Conservation (phyloP, 2,797 vertebrate genomes). For the Antrozous pallidus region DNA sequence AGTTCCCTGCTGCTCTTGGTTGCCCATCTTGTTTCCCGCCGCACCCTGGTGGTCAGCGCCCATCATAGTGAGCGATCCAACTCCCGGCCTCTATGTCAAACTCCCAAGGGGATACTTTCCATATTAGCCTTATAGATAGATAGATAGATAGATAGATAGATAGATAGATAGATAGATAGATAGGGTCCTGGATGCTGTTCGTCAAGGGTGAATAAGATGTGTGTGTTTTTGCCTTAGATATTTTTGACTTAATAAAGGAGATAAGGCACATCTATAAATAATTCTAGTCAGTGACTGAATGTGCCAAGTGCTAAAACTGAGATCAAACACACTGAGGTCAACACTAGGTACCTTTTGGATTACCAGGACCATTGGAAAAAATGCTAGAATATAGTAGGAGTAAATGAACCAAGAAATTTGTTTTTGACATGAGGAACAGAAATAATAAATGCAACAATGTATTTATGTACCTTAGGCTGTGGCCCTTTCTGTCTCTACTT, state of each 20-base stretch:
- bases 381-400: neutral
- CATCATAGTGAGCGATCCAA: no score
- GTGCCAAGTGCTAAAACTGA: constrained; percentile 4
- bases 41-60: no score
- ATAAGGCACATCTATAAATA: neutral
- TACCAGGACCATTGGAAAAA: neutral
- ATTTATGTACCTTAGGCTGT: neutral
- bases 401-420: neutral
- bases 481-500: neutral
- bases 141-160: no score
- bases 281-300: constrained; percentile 14
- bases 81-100: no score
- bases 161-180: neutral
- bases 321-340: neutral
- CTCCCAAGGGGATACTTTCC: no score
- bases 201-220: neutral
- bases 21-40: no score
- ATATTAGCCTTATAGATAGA: no score
- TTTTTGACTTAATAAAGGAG: constrained; percentile 6
- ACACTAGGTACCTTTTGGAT: neutral
- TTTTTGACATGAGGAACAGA: constrained; percentile 31
- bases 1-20: no score
- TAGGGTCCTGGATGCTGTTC: neutral
- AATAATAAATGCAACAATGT: neutral
- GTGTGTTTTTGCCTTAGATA: neutral